Conservation (phyloP, 2,888 invertebrate genomes). For the Gortyna flavago region DNA sequence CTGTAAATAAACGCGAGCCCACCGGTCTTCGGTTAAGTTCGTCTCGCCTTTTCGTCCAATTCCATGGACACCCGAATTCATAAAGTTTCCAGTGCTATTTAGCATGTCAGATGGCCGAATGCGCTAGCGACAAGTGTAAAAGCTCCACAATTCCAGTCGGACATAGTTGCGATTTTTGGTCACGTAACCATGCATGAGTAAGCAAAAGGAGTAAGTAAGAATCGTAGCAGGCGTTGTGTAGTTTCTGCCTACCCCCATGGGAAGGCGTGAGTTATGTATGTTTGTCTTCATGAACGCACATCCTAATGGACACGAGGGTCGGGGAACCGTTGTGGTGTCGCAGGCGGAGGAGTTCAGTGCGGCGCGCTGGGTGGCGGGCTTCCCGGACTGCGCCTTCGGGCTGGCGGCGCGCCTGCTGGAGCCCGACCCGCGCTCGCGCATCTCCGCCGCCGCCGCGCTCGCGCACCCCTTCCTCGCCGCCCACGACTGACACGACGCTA, state of each 20-base stretch:
- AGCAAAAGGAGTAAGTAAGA: neutral
- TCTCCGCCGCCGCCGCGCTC: slow-evolving; percentile 93
- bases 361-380: slow-evolving; percentile 78
- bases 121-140: neutral
- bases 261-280: neutral
- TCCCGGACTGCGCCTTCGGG: slow-evolving; percentile 93
- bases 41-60: neutral
- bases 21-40: neutral
- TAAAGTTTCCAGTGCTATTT: neutral
- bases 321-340: slow-evolving; percentile 1
- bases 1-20: neutral
- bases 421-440: slow-evolving; percentile 93
- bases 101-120: neutral
- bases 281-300: neutral
- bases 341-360: slow-evolving; percentile 70
- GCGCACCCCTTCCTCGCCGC: slow-evolving; percentile 92
- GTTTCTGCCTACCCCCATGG: neutral
- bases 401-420: slow-evolving; percentile 93
- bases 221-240: neutral
- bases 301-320: neutral
- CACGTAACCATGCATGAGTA: neutral
- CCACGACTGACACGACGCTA: slow-evolving; percentile 74
- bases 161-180: neutral
- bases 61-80: neutral
- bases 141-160: neutral